These are phyloP conservation scores for Gallinago solitaria DNA, from an alignment of 2,797 vertebrate species.

Conservation along the genomic window DNA sequence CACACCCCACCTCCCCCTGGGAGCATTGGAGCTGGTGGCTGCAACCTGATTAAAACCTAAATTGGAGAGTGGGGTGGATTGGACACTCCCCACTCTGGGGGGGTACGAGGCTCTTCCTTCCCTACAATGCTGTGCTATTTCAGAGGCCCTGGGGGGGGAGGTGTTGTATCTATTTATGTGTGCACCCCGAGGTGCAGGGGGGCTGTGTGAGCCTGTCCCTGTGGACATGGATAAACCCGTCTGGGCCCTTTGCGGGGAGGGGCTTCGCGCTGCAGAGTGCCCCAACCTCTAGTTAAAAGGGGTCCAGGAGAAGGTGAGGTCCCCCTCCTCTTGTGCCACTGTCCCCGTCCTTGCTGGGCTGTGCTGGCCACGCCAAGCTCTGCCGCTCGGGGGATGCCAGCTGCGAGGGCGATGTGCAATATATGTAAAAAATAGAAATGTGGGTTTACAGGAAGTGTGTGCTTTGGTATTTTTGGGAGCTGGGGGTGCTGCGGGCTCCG, in stretches of 20 bases:
- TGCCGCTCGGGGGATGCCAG: background rate
- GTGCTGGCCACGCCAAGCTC: background rate
- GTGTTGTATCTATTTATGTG: no score
- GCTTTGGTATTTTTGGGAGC: background rate
- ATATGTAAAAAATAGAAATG: background rate
- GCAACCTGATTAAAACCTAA: no score
- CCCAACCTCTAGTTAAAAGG: background rate
- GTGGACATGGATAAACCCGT: background rate
- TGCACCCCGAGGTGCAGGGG: background rate
- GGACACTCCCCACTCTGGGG: background rate
- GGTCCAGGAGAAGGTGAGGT: background rate
- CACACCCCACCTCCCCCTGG: no score
- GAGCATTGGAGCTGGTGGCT: background rate
- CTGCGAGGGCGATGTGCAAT: background rate
- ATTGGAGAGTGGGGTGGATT: background rate
- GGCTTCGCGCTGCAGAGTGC: background rate
- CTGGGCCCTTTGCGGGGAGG: background rate
- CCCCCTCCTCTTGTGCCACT: background rate
- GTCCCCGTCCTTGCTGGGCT: background rate
- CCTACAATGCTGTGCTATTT: background rate
- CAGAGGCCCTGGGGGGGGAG: background rate
- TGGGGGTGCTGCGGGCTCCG: background rate
- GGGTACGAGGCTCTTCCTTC: background rate
- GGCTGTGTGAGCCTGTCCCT: background rate
- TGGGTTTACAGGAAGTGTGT: background rate